Evolutionary conservation across 2,797 vertebrate genomes (phyloP).

Genomic region (Onychomys leucogaster): DNA sequence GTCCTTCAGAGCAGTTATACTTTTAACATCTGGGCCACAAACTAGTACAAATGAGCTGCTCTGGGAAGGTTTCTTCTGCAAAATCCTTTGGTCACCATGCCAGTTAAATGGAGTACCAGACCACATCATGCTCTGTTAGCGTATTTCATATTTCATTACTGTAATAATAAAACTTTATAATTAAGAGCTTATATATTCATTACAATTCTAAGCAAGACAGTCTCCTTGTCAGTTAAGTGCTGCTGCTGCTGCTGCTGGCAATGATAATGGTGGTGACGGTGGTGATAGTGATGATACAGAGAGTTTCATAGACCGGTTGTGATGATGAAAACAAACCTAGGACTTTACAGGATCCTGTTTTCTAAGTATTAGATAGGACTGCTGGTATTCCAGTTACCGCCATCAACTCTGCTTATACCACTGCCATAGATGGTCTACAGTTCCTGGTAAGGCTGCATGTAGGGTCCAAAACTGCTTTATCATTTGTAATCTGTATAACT

Average conservation of each 20-base stretch:
- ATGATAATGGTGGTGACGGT: neutral
- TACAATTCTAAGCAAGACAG: neutral
- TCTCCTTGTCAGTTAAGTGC: neutral
- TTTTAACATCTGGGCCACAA: neutral
- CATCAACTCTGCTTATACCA: fast-evolving
- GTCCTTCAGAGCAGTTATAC: neutral
- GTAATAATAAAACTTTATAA: neutral
- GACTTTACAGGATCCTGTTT: neutral
- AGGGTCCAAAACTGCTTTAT: neutral
- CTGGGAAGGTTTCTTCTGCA: neutral
- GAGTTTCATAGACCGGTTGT: neutral
- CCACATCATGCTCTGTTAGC: neutral
- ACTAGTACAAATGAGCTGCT: neutral
- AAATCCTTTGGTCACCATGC: neutral
- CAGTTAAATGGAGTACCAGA: neutral
- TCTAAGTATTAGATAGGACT: neutral
- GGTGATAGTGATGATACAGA: neutral
- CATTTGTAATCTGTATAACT: neutral
- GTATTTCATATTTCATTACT: neutral
- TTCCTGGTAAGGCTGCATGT: neutral
- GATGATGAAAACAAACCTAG: neutral
- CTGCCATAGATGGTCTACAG: neutral
- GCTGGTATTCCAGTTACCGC: fast-evolving
- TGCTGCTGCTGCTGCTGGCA: neutral
- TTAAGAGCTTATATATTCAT: neutral